phyloP scores from a whole-genome alignment of 2,888 invertebrate species.

The Cephus pygmeus region DNA sequence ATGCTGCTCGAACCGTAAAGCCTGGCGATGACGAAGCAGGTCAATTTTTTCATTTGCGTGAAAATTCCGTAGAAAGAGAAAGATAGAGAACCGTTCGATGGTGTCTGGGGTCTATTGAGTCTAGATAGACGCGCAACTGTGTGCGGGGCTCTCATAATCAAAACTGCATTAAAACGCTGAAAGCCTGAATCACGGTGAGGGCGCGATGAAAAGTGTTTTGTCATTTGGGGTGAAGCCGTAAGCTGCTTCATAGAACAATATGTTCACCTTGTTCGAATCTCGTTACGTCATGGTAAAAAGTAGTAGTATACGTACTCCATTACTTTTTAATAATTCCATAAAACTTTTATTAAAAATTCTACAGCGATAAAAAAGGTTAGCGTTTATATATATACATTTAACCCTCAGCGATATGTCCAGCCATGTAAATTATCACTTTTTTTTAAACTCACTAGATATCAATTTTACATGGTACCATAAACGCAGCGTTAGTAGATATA shows the following conservation, averaged over 20 bases:
- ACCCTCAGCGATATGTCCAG: background rate
- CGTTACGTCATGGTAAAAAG: slow-evolving; percentile 19
- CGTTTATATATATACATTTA: background rate
- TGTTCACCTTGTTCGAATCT: slow-evolving; percentile 37
- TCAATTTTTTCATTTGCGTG: slow-evolving; percentile 7
- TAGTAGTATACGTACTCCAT: background rate
- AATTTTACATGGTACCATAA: background rate
- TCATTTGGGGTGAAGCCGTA: slow-evolving; percentile 39
- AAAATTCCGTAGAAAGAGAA: background rate
- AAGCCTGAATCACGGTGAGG: slow-evolving; percentile 38
- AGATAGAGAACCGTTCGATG: background rate
- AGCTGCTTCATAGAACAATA: slow-evolving; percentile 40
- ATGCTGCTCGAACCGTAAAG: background rate
- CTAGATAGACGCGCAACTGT: background rate
- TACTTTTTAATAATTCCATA: background rate
- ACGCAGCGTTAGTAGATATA: background rate
- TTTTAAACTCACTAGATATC: background rate
- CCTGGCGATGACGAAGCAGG: background rate
- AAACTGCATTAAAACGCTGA: slow-evolving; percentile 51
- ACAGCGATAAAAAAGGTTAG: background rate
- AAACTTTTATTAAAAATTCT: background rate
- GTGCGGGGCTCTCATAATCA: slow-evolving; percentile 36
- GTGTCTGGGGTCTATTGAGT: background rate
- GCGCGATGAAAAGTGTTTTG: slow-evolving; percentile 50
- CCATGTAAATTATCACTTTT: background rate